A percentile compares a stretch with the other conserved stretches of the same genome.
phyloP scores from a whole-genome alignment of 2,113 vertebrate genomes.

The Rhabdornis inornatus region DNA sequence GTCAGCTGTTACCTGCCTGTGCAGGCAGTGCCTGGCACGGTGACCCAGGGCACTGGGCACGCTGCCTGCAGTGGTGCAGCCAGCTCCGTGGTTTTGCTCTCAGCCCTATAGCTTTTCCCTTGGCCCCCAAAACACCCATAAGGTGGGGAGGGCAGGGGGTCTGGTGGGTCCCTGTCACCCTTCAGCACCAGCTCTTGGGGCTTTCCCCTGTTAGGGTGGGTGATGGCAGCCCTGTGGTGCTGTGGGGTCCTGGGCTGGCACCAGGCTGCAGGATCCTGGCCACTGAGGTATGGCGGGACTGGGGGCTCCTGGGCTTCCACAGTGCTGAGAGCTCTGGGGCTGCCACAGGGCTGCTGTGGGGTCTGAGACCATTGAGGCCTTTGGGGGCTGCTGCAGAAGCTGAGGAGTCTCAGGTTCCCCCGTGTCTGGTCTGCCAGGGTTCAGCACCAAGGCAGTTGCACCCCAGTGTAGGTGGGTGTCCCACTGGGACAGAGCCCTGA shows the following conservation, averaged over 20 bases:
- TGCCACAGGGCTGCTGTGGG: not conserved
- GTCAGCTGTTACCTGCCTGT: not conserved
- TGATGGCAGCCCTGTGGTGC: not conserved
- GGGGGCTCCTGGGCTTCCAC: not conserved
- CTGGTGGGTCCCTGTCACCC: not conserved
- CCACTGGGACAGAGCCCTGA: not conserved
- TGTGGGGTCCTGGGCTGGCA: not conserved
- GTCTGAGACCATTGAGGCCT: not conserved
- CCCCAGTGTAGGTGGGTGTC: not conserved
- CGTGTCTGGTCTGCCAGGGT: not conserved
- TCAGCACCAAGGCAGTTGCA: not conserved
- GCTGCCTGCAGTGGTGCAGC: not conserved
- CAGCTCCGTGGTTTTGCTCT: not conserved
- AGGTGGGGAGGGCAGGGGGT: not conserved
- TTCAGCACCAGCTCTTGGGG: rapidly evolving
- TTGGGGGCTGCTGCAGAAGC: not conserved
- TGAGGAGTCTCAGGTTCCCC: not conserved
- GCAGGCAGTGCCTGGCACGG: not conserved
- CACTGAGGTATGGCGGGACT: rapidly evolving
- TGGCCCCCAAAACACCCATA: not conserved
- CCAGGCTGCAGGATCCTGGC: not conserved
- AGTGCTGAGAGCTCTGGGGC: not conserved
- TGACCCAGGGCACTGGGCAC: not conserved
- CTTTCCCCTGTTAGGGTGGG: not conserved
- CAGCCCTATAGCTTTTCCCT: not conserved